These are phyloP conservation scores for Scartelaos histophorus DNA, from an alignment of 2,113 vertebrate species.

Conservation along the genomic window DNA sequence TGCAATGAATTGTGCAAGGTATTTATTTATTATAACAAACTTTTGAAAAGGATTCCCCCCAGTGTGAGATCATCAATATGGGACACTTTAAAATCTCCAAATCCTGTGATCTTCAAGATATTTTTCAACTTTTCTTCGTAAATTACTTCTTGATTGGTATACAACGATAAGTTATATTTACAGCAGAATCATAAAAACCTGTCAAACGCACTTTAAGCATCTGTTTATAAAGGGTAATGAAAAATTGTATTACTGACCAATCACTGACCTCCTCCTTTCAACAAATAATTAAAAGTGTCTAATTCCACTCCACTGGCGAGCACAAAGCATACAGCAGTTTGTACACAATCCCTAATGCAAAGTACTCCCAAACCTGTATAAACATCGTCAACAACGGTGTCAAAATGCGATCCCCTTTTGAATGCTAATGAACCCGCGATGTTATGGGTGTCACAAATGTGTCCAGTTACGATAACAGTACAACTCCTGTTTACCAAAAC, in stretches of 20 bases:
- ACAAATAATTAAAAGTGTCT: conserved; percentile 37
- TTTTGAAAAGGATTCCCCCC: too few species aligned
- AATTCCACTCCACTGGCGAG: conserved; percentile 46
- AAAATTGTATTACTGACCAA: conserved; percentile 17
- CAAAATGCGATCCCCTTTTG: conserved; percentile 70
- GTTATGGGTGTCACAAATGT: conserved; percentile 80
- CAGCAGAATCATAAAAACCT: too few species aligned
- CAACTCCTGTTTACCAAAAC: conserved; percentile 78
- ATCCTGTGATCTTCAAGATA: too few species aligned
- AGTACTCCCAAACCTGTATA: conserved; percentile 71
- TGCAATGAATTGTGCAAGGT: too few species aligned
- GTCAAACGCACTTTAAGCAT: not conserved
- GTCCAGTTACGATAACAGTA: conserved; percentile 80
- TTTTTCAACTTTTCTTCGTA: too few species aligned
- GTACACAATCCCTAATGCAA: conserved; percentile 59
- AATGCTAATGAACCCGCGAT: conserved; percentile 77
- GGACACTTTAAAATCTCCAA: too few species aligned
- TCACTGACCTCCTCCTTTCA: conserved; percentile 2
- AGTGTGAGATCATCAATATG: too few species aligned
- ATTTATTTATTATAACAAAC: too few species aligned
- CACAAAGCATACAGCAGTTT: conserved; percentile 55
- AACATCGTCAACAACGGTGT: conserved; percentile 69
- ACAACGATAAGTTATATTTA: too few species aligned
- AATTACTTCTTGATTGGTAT: too few species aligned
- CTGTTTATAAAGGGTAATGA: conserved; percentile 1